Conservation (phyloP, 2,113 vertebrate genomes). For the Coptodon bakossiorum region DNA sequence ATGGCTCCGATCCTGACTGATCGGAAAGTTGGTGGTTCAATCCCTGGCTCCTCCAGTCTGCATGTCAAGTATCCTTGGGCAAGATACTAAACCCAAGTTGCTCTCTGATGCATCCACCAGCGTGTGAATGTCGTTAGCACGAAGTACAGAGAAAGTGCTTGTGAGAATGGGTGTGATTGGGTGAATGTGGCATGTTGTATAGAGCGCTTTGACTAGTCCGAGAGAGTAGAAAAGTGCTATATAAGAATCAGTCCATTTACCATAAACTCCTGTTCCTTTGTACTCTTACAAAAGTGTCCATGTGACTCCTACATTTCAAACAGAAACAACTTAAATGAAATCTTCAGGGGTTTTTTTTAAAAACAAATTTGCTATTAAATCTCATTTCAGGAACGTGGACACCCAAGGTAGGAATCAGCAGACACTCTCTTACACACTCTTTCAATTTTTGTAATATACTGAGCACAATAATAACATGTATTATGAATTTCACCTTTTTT, state of each 20-base stretch:
- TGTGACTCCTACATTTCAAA: neutral
- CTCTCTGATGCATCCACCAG: fast-evolving
- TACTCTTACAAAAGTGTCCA: neutral
- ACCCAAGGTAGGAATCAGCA: neutral
- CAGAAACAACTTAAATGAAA: neutral
- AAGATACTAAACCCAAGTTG: neutral
- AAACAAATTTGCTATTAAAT: neutral
- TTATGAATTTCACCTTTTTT: neutral
- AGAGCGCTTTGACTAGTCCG: fast-evolving
- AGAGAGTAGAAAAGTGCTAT: fast-evolving
- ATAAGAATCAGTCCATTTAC: neutral
- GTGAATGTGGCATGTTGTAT: neutral
- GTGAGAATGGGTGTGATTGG: neutral
- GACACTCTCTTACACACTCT: neutral
- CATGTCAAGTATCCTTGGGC: fast-evolving
- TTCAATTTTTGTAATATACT: neutral
- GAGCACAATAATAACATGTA: neutral
- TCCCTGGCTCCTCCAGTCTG: neutral
- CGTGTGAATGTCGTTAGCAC: neutral
- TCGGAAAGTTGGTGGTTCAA: fast-evolving
- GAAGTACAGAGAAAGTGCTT: neutral
- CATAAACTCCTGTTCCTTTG: neutral
- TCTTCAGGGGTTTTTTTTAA: neutral
- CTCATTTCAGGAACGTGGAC: neutral
- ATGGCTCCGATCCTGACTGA: neutral